A percentile compares a stretch with the other conserved stretches of the same genome.
Evolutionary conservation across 2,888 invertebrate species (phyloP).

Genomic region (Caenorhabditis sp.): DNA sequence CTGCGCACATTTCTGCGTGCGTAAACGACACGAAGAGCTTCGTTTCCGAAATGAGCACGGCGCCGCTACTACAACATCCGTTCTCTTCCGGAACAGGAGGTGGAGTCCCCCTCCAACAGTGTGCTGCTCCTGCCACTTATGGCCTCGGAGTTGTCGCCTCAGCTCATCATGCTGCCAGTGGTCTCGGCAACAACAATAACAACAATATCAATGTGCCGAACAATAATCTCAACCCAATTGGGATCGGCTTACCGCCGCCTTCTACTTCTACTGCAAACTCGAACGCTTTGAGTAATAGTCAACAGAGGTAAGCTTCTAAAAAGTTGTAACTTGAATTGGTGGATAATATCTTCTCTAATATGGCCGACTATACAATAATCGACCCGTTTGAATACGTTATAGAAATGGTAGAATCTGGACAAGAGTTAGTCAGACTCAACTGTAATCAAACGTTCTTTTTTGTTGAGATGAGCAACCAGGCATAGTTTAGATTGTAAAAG

Average conservation of each 20-base stretch:
- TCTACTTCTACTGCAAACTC: too few relatives aligned
- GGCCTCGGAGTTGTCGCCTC: slow-evolving; percentile 3
- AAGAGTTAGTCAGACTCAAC: too few relatives aligned
- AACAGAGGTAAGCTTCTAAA: slow-evolving; percentile 36
- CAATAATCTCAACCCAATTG: slow-evolving; percentile 20
- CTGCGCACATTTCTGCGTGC: slow-evolving; percentile 47
- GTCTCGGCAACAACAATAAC: slow-evolving; percentile 13
- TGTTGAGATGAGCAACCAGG: too few relatives aligned
- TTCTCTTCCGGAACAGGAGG: slow-evolving; percentile 21
- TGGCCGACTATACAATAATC: too few relatives aligned
- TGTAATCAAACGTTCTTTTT: too few relatives aligned
- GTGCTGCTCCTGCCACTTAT: slow-evolving; percentile 30
- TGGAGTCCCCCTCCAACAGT: slow-evolving; percentile 45
- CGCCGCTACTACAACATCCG: slow-evolving; percentile 27
- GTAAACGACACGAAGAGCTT: slow-evolving; percentile 32
- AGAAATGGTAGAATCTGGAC: too few relatives aligned
- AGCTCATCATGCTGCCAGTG: neutral
- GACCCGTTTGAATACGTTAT: too few relatives aligned
- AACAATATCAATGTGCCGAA: slow-evolving; percentile 33
- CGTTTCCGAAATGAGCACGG: slow-evolving; percentile 40
- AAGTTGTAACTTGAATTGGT: slow-evolving; percentile 1
- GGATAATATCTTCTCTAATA: too few relatives aligned
- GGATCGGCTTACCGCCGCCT: slow-evolving; percentile 13
- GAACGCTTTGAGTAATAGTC: slow-evolving; percentile 22
- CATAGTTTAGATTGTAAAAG: too few relatives aligned